phyloP scores from a whole-genome alignment of 1,140 invertebrate species.

The Caenorhabditis remanei region DNA sequence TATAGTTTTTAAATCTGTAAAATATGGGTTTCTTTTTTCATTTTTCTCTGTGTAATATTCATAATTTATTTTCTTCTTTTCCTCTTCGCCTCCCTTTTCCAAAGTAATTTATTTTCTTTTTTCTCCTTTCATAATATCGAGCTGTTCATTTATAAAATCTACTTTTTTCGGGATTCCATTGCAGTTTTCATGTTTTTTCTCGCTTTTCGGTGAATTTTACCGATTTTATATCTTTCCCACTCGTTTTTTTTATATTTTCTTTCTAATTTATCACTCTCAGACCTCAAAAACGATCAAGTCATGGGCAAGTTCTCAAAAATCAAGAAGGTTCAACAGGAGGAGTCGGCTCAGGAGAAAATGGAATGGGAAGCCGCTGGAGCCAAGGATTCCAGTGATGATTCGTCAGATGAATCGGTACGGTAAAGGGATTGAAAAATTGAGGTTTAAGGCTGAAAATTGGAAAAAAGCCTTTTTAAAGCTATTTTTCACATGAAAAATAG shows the following conservation, averaged over 20 bases:
- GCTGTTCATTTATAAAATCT: not conserved
- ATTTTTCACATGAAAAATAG: too few relatives aligned
- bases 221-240: not conserved
- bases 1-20: not conserved
- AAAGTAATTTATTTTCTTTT: not conserved
- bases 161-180: not conserved
- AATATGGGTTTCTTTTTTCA: not conserved
- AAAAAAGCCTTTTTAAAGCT: too few relatives aligned
- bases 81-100: not conserved
- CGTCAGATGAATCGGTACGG: constrained; percentile 36
- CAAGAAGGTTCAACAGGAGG: constrained; percentile 33
- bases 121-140: not conserved
- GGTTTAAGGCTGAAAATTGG: too few relatives aligned
- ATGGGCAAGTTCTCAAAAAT: constrained; percentile 49
- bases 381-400: constrained; percentile 38
- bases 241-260: not conserved
- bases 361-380: constrained; percentile 40
- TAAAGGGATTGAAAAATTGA: too few relatives aligned
- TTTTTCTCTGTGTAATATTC: not conserved
- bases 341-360: constrained; percentile 10
- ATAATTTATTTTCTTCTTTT: not conserved
- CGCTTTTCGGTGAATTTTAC: not conserved
- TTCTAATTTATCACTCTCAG: not conserved
- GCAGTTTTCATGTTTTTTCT: not conserved
- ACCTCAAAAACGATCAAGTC: not conserved